Evolutionary conservation across 1,140 invertebrate species (phyloP).

Genomic region (Saccostrea glomerata): DNA sequence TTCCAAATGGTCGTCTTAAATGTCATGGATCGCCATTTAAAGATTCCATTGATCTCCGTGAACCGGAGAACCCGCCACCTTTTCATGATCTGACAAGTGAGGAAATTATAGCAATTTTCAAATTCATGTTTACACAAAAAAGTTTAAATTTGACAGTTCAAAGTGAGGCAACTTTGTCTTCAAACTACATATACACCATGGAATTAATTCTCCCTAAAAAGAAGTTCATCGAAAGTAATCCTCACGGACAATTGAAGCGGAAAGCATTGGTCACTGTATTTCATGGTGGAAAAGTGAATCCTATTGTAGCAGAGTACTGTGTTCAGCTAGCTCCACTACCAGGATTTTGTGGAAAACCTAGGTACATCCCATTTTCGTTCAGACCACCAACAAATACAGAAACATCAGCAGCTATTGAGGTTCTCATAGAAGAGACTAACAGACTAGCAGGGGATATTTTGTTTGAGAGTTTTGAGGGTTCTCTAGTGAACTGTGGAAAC

Average conservation of each 20-base stretch:
- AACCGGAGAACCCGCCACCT: neutral
- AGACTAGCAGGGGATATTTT: neutral
- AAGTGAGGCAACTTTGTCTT: neutral
- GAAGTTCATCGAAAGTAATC: neutral
- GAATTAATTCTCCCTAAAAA: neutral
- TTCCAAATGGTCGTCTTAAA: too few species aligned
- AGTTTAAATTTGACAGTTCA: neutral
- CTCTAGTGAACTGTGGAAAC: neutral
- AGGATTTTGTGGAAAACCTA: neutral
- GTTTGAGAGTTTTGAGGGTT: neutral
- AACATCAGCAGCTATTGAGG: neutral
- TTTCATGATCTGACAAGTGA: slow-evolving; percentile 11
- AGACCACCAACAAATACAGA: neutral
- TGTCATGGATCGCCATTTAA: too few species aligned
- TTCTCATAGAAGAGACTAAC: neutral
- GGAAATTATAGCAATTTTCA: neutral
- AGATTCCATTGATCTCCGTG: neutral
- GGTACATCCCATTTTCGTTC: neutral
- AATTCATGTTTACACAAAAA: neutral
- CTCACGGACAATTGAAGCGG: neutral
- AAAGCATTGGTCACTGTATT: neutral
- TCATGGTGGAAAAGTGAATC: neutral
- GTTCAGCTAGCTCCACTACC: neutral
- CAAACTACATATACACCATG: neutral
- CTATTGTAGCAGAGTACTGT: neutral